Evolutionary conservation across 2,113 vertebrate genomes (phyloP).

Genomic region (Malaclemys terrapin): DNA sequence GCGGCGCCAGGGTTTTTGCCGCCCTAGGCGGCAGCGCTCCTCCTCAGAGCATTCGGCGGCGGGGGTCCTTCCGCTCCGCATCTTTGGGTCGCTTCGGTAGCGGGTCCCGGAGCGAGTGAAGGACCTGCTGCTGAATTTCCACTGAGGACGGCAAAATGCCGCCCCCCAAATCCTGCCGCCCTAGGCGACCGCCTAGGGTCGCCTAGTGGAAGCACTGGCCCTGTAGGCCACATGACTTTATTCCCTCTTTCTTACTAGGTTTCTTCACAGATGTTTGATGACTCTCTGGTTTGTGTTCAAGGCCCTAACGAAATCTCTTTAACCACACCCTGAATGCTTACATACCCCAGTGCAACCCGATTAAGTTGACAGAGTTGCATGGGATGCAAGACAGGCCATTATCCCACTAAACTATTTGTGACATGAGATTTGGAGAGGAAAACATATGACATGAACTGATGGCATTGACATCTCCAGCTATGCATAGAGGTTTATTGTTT

Average conservation of each 20-base stretch:
- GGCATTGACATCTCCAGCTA: not conserved
- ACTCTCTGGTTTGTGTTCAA: not conserved
- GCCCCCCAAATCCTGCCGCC: too few species aligned
- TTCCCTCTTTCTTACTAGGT: not conserved
- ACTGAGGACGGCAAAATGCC: too few species aligned
- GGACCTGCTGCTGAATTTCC: too few species aligned
- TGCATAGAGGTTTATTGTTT: not conserved
- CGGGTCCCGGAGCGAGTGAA: too few species aligned
- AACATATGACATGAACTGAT: not conserved
- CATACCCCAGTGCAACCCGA: accelerated
- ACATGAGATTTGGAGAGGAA: not conserved
- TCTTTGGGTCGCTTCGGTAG: too few species aligned
- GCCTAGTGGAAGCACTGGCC: too few species aligned
- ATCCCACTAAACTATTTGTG: not conserved
- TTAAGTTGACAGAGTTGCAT: not conserved
- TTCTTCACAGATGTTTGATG: conserved; percentile 51
- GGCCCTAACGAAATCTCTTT: not conserved
- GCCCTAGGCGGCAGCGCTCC: too few species aligned
- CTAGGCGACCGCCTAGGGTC: too few species aligned
- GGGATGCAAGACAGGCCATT: accelerated
- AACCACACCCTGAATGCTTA: not conserved
- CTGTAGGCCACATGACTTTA: not conserved
- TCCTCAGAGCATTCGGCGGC: too few species aligned
- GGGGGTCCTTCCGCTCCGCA: too few species aligned
- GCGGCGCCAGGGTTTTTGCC: too few species aligned